phyloP scores from a whole-genome alignment of 2,888 invertebrate species.

The Trichopoda pennipes region DNA sequence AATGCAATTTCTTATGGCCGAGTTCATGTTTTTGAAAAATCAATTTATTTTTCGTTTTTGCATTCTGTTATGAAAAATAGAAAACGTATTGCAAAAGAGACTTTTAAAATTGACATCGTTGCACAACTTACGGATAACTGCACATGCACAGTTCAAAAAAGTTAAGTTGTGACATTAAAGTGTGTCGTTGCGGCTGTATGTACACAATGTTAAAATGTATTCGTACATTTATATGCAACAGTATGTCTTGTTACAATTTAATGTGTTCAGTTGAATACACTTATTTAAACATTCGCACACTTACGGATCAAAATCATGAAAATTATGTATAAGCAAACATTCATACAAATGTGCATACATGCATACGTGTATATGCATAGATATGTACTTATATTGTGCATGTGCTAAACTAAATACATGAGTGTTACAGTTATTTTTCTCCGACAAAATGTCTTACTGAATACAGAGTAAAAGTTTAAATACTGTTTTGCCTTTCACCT shows the following conservation, averaged over 20 bases:
- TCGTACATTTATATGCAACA: not conserved
- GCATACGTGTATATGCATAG: not conserved
- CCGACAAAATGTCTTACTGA: not conserved
- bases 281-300: slow-evolving; percentile 7
- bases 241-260: slow-evolving; percentile 3
- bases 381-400: too few relatives aligned
- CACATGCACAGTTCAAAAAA: slow-evolving; percentile 10
- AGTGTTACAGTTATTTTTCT: slow-evolving; percentile 20
- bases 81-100: not conserved
- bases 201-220: slow-evolving; percentile 9
- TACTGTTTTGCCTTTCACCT: slow-evolving; percentile 9
- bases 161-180: slow-evolving; percentile 48
- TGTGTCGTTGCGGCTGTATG: slow-evolving; percentile 28
- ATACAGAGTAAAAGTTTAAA: slow-evolving; percentile 9
- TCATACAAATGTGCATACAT: not conserved
- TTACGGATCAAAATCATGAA: slow-evolving; percentile 22
- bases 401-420: slow-evolving; percentile 7
- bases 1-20: too few relatives aligned
- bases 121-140: slow-evolving; percentile 1
- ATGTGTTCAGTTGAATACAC: slow-evolving; percentile 45
- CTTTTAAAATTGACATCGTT: slow-evolving; percentile 2
- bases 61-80: not conserved
- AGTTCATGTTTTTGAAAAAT: too few relatives aligned
- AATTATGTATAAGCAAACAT: not conserved
- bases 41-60: not conserved